Evolutionary conservation across 1,140 invertebrate species (phyloP).

Genomic region (Platorchestia sp.): DNA sequence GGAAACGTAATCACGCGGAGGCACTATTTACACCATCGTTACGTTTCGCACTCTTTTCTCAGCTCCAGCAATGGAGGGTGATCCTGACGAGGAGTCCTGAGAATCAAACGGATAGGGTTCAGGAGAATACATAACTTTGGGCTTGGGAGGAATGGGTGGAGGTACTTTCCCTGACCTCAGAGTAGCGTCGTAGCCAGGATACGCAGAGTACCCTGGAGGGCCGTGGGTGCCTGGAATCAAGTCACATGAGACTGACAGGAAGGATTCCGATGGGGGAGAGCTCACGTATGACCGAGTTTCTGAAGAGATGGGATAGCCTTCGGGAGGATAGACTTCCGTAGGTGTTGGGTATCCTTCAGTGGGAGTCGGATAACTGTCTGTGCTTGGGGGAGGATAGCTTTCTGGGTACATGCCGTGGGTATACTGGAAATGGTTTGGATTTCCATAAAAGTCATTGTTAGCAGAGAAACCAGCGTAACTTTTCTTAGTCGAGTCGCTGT

Average conservation of each 20-base stretch:
- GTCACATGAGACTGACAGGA: slow-evolving; percentile 65
- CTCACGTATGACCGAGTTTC: slow-evolving; percentile 65
- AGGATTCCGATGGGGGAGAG: slow-evolving; percentile 67
- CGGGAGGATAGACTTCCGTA: slow-evolving; percentile 52
- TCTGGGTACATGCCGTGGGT: slow-evolving; percentile 23
- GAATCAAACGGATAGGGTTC: slow-evolving; percentile 64
- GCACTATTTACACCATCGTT: slow-evolving; percentile 65
- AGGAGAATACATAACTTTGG: slow-evolving; percentile 64
- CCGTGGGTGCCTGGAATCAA: slow-evolving; percentile 62
- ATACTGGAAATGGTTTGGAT: slow-evolving; percentile 49
- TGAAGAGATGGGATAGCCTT: slow-evolving; percentile 57
- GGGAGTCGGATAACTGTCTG: slow-evolving; percentile 62
- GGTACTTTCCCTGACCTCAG: slow-evolving; percentile 63
- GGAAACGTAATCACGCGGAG: background rate
- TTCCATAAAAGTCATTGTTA: slow-evolving; percentile 61
- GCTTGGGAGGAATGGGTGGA: slow-evolving; percentile 65
- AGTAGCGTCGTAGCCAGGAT: slow-evolving; percentile 63
- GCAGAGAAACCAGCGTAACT: slow-evolving; percentile 65
- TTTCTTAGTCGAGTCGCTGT: slow-evolving; percentile 66
- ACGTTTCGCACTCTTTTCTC: slow-evolving; percentile 66
- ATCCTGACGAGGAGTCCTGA: slow-evolving; percentile 58
- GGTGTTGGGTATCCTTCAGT: slow-evolving; percentile 61
- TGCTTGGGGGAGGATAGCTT: slow-evolving; percentile 59
- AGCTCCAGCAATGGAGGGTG: slow-evolving; percentile 59
- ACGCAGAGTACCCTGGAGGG: slow-evolving; percentile 66